Percentiles rank a stretch among this genome's conserved stretches.
phyloP scores from a whole-genome alignment of 1,140 invertebrate species.

The Drosophila repletoides region DNA sequence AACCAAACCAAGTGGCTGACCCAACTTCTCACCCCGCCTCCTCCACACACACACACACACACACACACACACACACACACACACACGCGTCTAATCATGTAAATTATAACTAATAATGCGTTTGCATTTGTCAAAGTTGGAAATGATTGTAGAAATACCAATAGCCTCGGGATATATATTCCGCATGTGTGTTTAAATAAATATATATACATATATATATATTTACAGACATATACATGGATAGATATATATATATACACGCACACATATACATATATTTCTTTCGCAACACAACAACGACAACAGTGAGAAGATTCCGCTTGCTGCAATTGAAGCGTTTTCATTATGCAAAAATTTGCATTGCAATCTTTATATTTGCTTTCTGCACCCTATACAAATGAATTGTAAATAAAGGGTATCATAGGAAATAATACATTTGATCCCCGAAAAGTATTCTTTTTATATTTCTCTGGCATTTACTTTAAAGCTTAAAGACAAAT shows the following conservation, averaged over 20 bases:
- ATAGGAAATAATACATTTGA: too few species aligned
- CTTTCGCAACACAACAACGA: background rate
- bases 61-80: background rate
- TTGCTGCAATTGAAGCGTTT: slow-evolving; percentile 24
- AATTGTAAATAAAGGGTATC: background rate
- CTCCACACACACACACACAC: background rate
- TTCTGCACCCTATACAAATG: slow-evolving; percentile 4
- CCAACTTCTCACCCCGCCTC: background rate
- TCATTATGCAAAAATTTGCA: slow-evolving; percentile 40
- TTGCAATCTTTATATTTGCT: slow-evolving; percentile 11
- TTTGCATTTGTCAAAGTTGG: slow-evolving; percentile 31
- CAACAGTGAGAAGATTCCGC: slow-evolving; percentile 9
- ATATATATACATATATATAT: background rate
- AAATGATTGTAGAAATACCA: slow-evolving; percentile 17
- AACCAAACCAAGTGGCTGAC: background rate
- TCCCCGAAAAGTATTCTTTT: too few species aligned
- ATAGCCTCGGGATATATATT: background rate
- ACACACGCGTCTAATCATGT: slow-evolving; percentile 25
- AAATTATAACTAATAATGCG: slow-evolving; percentile 43
- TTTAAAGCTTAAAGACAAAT: too few species aligned
- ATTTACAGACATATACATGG: background rate
- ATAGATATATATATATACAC: background rate
- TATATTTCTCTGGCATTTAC: too few species aligned
- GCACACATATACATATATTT: slow-evolving; percentile 8
- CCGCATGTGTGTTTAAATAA: background rate